phyloP scores from a whole-genome alignment of 1,140 invertebrate species.

The Drosophila kanapiae region DNA sequence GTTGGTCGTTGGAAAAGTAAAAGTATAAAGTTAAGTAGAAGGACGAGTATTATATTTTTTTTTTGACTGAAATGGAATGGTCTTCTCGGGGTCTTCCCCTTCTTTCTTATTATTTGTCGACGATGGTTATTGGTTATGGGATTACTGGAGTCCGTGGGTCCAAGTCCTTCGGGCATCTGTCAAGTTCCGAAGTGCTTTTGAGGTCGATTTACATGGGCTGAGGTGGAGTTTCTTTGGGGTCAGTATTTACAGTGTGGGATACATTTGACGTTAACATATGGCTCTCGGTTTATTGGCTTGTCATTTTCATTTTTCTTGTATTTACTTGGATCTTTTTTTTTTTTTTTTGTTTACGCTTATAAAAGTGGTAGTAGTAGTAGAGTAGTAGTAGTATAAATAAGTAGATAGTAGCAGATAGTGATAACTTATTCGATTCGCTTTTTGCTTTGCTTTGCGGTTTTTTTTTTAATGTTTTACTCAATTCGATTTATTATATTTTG shows the following conservation, averaged over 20 bases:
- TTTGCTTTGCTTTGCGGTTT: conserved; percentile 48
- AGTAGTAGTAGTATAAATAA: conserved; percentile 53
- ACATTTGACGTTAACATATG: conserved; percentile 42
- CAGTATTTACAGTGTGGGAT: conserved; percentile 47
- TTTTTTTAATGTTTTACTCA: conserved; percentile 30
- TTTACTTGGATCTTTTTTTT: conserved; percentile 27
- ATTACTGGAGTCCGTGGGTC: conserved; percentile 5
- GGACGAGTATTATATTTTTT: conserved; percentile 22
- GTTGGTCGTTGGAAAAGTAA: neutral
- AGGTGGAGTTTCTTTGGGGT: conserved; percentile 24
- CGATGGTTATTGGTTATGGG: conserved; percentile 35
- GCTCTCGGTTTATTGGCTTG: conserved; percentile 35
- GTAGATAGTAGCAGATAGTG: conserved; percentile 75
- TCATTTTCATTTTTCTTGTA: conserved; percentile 39
- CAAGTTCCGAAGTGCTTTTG: conserved; percentile 27
- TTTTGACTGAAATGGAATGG: conserved; percentile 37
- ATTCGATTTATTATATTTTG: conserved; percentile 38
- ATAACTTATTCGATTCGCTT: conserved; percentile 67
- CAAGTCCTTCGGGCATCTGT: conserved; percentile 26
- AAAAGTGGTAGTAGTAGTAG: conserved; percentile 43
- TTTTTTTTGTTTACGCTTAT: conserved; percentile 40
- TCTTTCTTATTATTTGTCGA: conserved; percentile 38
- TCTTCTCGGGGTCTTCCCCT: conserved; percentile 2
- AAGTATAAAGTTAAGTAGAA: conserved; percentile 4
- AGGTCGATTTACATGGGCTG: conserved; percentile 28